A percentile compares a stretch with the other conserved stretches of the same genome.
These are phyloP conservation scores for Perca fluviatilis DNA, from an alignment of 2,113 vertebrate species.

Conservation along the genomic window DNA sequence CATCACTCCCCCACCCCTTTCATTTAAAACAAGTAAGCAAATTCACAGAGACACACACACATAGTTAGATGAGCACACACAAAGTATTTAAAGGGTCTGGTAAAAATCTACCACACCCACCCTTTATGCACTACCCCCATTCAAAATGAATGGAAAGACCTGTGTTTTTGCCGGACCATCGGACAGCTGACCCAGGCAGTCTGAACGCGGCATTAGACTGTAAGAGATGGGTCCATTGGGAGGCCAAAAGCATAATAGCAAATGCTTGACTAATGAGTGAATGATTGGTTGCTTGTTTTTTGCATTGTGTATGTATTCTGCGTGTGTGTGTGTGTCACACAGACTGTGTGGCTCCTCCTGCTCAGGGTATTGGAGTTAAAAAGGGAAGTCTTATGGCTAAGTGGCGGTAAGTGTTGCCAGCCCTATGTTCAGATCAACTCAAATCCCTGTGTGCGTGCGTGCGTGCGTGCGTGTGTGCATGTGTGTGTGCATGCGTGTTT, in stretches of 20 bases:
- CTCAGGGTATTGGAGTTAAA: constrained; percentile 70
- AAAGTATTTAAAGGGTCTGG: constrained; percentile 43
- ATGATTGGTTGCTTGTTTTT: constrained; percentile 58
- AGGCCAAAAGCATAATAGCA: constrained; percentile 37
- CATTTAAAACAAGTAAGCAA: constrained; percentile 62
- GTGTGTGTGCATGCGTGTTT: constrained; percentile 38
- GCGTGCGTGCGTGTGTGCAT: constrained; percentile 22
- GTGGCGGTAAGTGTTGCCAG: constrained; percentile 63
- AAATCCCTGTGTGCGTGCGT: constrained; percentile 56
- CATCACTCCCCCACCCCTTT: constrained; percentile 62
- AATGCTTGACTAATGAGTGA: constrained; percentile 62
- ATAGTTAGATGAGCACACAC: neutral
- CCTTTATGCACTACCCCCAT: neutral
- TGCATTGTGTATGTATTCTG: constrained; percentile 26
- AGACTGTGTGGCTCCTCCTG: constrained; percentile 75
- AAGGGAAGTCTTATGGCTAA: constrained; percentile 80
- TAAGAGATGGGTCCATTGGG: constrained; percentile 40
- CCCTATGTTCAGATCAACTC: constrained; percentile 75
- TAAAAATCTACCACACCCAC: constrained; percentile 57
- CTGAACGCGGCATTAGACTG: neutral
- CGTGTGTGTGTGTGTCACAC: neutral
- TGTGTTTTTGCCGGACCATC: too few species aligned
- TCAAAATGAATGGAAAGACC: too few species aligned
- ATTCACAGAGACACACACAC: constrained; percentile 29
- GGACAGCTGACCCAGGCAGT: too few species aligned